These are phyloP conservation scores for Ifrita kowaldi DNA, from an alignment of 2,113 vertebrate genomes.

Conservation along the genomic window DNA sequence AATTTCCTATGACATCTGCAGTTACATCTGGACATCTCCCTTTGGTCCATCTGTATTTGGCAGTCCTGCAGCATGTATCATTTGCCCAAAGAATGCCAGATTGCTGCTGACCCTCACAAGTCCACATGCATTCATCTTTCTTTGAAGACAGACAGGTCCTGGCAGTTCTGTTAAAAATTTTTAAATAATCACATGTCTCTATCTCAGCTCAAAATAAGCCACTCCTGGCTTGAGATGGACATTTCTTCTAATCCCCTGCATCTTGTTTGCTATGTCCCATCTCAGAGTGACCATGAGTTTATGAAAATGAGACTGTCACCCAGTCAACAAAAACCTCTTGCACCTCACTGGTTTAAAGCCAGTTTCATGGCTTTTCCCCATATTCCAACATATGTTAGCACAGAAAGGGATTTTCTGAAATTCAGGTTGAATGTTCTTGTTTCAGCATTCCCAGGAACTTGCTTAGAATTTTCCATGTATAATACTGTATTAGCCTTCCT, in stretches of 20 bases:
- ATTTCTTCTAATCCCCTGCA: not conserved
- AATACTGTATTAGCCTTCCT: not conserved
- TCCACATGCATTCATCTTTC: not conserved
- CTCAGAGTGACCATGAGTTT: not conserved
- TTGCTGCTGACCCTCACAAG: not conserved
- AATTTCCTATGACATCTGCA: constrained; percentile 20
- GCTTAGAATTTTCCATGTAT: not conserved
- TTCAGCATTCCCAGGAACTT: not conserved
- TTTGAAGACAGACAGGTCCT: not conserved
- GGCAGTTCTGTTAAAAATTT: not conserved
- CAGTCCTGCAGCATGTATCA: not conserved
- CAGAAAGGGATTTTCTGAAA: not conserved
- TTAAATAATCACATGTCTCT: not conserved
- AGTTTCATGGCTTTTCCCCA: not conserved
- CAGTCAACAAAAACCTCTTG: not conserved
- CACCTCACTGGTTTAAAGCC: not conserved
- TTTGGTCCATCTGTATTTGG: not conserved
- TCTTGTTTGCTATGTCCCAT: not conserved
- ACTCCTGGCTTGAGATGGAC: not conserved
- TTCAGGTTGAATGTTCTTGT: not conserved
- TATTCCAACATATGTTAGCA: not conserved
- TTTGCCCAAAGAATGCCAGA: not conserved
- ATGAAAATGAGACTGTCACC: not conserved
- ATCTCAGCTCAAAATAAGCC: not conserved
- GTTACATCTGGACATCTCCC: constrained; percentile 17